Evolutionary conservation across 2,797 vertebrate genomes (phyloP).

Genomic region (Pseudopleuronectes americanus): DNA sequence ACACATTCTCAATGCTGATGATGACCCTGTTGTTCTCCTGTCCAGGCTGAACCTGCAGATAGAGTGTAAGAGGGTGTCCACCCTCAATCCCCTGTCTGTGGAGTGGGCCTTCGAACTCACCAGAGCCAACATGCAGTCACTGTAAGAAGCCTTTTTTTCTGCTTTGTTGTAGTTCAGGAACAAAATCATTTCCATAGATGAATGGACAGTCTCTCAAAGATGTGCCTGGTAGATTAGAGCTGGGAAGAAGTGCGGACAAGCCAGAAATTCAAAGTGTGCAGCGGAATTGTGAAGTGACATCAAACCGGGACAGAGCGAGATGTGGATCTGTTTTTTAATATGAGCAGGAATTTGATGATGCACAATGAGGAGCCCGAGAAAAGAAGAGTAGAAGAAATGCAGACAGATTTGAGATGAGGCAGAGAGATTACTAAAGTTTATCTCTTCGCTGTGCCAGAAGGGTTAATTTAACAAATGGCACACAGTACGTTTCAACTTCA

Average conservation of each 20-base stretch:
- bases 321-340: conserved; percentile 11
- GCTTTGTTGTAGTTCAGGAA: conserved; percentile 3
- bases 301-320: neutral
- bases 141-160: conserved; percentile 83
- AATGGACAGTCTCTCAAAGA: neutral
- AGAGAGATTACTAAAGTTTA: conserved; percentile 13
- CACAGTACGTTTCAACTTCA: neutral
- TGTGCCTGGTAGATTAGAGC: conserved; percentile 4
- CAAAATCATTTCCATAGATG: conserved; percentile 2
- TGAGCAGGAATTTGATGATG: conserved; percentile 2
- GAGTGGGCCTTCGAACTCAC: conserved; percentile 96
- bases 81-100: conserved; percentile 88
- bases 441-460: conserved; percentile 3
- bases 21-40: conserved; percentile 31
- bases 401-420: conserved; percentile 10
- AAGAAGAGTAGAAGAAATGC: conserved; percentile 3
- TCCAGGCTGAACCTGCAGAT: conserved; percentile 92
- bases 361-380: conserved; percentile 1
- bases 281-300: conserved; percentile 15
- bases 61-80: conserved; percentile 89
- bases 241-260: conserved; percentile 14
- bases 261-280: conserved; percentile 12
- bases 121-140: conserved; percentile 93
- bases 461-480: conserved; percentile 17
- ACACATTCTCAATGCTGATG: neutral